These are phyloP conservation scores for Leptinotarsa haldemani DNA, from an alignment of 2,888 invertebrate species.

Conservation along the genomic window DNA sequence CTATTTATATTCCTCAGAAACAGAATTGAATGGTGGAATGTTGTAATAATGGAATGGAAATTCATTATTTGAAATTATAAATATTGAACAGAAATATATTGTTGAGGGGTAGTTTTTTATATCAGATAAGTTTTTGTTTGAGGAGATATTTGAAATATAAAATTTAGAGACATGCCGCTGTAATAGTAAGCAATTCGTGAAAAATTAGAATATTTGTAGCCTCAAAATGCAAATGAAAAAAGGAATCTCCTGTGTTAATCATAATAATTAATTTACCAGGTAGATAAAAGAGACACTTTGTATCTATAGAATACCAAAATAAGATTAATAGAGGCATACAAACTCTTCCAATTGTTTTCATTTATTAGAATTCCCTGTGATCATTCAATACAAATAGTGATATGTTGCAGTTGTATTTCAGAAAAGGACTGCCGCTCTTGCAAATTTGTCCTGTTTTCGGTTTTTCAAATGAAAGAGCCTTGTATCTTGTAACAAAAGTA, in stretches of 20 bases:
- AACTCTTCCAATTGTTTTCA: neutral
- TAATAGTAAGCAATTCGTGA: neutral
- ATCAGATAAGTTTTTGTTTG: too few relatives aligned
- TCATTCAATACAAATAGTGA: neutral
- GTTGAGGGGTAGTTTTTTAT: too few relatives aligned
- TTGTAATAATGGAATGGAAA: too few relatives aligned
- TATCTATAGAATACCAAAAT: too few relatives aligned
- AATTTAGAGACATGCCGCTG: too few relatives aligned
- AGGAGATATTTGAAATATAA: too few relatives aligned
- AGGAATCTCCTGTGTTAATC: neutral
- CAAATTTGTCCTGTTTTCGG: constrained; percentile 1
- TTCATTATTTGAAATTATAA: too few relatives aligned
- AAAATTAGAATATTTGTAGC: neutral
- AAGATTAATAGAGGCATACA: neutral
- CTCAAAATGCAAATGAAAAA: neutral
- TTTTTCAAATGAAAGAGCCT: neutral
- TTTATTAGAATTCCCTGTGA: neutral
- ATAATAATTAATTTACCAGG: neutral
- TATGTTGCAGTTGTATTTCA: neutral
- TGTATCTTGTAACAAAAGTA: constrained; percentile 4
- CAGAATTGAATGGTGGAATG: too few relatives aligned
- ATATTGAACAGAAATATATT: too few relatives aligned
- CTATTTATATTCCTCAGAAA: too few relatives aligned
- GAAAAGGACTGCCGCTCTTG: neutral
- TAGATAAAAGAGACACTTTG: too few relatives aligned